Base-by-base conservation (phyloP, 1,140 invertebrate species). In the Drepana arcuata region DNA sequence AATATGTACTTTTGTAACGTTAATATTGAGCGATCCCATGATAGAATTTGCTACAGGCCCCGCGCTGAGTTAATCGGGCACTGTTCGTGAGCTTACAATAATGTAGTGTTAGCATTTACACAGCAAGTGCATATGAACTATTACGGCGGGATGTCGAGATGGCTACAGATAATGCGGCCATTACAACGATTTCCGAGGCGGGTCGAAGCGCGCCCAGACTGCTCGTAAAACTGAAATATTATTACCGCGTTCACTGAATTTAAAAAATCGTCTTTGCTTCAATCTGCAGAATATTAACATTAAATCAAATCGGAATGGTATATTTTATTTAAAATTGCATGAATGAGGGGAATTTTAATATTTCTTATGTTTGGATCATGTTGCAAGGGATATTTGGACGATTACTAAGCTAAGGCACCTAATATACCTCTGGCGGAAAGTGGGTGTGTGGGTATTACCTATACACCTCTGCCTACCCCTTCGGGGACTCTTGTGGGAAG, bases 151-250 rank as follows among this genome's bases (percentile, higher is more conserved):
- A n/a, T n/a, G n/a, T n/a, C n/a, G 61, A 54, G 54, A 66, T 64
- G 60, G 61, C 52, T 36, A 37, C 53, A 59, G 60, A 74, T 79
- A 79, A 79, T 72, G 53, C 45, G 31, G 44, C 65, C 61, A 72
- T 80, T 80, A 74, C 53, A 62, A 61, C 59, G 51, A 73, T 71
- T 61, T 64, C 41, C 52, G 56, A 65, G 68, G 67, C 60, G 67
- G 63, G 66, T 59, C 68, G 54, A 68, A 77, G 70, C n/a, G 74
- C 75, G 72, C 72, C 67, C 56, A 62, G 62, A 63, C 67, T 51
- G 66, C 53, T 79, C 77, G 62, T 81, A 79, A 81, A 81, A 77
- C 53, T 77, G 74, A 81, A 58, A 67, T 81, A 77, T 79, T 70
- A 68, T 75, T 53, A 66, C 65, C 58, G 53, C 70, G 65, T 62